Percentiles rank a stretch among this genome's conserved stretches.
Conservation (phyloP, 2,113 vertebrate species). For the Charadrius vociferus region DNA sequence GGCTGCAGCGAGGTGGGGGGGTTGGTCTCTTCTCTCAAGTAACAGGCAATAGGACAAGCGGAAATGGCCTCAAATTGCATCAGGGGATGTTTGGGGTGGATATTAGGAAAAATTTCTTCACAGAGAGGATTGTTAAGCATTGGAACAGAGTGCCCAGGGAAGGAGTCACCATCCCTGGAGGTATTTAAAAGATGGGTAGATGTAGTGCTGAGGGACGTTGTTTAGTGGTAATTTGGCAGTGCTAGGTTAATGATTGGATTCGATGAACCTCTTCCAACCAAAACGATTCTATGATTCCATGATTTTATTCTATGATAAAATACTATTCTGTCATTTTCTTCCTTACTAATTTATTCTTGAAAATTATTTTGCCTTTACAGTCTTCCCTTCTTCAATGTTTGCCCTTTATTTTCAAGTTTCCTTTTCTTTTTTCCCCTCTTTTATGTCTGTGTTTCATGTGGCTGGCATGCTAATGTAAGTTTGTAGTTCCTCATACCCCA, state of each 20-base stretch:
- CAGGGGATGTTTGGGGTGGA: no score
- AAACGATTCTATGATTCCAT: neutral
- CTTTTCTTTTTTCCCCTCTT: neutral
- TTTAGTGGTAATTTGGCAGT: neutral
- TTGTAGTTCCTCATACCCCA: neutral
- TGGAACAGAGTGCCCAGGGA: neutral
- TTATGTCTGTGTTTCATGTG: neutral
- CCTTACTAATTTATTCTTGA: neutral
- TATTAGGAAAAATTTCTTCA: neutral
- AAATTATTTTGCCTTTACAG: neutral
- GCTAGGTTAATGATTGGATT: neutral
- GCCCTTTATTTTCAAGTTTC: neutral
- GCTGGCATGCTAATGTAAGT: neutral
- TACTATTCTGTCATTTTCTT: neutral
- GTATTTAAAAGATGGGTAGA: neutral
- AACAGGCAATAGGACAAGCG: neutral
- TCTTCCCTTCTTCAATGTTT: neutral
- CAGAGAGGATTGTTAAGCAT: neutral
- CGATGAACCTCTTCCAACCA: neutral
- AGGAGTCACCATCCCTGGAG: neutral
- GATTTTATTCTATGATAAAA: neutral
- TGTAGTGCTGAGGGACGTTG: neutral
- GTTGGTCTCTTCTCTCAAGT: neutral
- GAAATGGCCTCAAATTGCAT: neutral
- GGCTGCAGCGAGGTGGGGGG: neutral